A percentile compares a stretch with the other conserved stretches of the same genome.
These are phyloP conservation scores for Trogon melanurus DNA, from an alignment of 2,113 vertebrate genomes.

Conservation along the genomic window DNA sequence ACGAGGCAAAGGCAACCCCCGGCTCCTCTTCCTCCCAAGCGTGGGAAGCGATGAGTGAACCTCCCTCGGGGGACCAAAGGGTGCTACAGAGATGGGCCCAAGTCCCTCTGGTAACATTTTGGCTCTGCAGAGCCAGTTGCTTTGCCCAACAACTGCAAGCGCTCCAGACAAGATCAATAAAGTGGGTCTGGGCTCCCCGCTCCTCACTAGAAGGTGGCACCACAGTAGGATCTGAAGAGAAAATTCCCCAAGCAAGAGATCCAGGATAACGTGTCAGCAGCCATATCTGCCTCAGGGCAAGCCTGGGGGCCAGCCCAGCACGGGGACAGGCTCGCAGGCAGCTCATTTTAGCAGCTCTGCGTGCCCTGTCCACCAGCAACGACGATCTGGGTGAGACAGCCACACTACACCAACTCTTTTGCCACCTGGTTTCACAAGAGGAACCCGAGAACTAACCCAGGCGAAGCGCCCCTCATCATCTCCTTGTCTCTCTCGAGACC, in stretches of 20 bases:
- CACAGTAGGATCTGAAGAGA: background rate
- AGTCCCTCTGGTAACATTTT: background rate
- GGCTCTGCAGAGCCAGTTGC: background rate
- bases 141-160: background rate
- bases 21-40: background rate
- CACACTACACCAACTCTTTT: background rate
- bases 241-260: background rate
- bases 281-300: background rate
- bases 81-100: background rate
- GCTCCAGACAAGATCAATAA: too few relatives aligned
- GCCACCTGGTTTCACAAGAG: background rate
- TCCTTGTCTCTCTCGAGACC: background rate
- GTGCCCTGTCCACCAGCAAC: rapidly evolving
- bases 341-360: background rate
- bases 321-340: background rate
- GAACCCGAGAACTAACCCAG: background rate
- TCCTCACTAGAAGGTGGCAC: background rate
- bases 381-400: background rate
- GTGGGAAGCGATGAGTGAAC: background rate
- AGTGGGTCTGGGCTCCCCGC: background rate
- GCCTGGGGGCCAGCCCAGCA: background rate
- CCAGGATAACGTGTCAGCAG: background rate
- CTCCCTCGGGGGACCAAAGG: background rate
- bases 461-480: background rate
- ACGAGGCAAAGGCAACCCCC: background rate